A percentile compares a stretch with the other conserved stretches of the same genome.
Conservation (phyloP, 2,888 invertebrate species). For the Drosophila stalkeri region DNA sequence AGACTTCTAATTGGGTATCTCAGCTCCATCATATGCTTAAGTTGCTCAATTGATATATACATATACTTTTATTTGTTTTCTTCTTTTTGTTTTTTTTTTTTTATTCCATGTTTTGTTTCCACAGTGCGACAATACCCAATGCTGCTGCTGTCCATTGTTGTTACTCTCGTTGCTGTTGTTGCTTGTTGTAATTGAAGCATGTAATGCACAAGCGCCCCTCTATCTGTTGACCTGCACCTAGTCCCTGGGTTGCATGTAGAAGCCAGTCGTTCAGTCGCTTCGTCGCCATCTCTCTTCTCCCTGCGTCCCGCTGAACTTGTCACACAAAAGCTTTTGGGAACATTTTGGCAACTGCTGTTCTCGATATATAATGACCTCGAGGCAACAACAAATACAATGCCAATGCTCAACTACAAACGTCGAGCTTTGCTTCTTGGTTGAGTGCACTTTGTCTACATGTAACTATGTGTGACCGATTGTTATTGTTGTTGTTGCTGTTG, state of each 20-base stretch:
- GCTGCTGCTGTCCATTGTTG: slow-evolving; percentile 66
- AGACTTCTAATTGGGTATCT: slow-evolving; percentile 13
- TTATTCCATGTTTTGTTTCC: slow-evolving; percentile 45
- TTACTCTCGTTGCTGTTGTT: slow-evolving; percentile 42
- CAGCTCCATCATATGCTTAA: neutral
- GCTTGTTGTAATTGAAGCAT: slow-evolving; percentile 77
- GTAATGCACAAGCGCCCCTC: slow-evolving; percentile 71
- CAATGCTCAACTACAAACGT: slow-evolving; percentile 38
- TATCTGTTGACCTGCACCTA: slow-evolving; percentile 17
- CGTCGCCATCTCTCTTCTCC: too few species aligned
- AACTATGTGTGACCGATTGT: slow-evolving; percentile 75
- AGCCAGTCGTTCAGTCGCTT: neutral
- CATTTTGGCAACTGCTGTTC: slow-evolving; percentile 80
- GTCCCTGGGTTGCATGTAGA: slow-evolving; percentile 12
- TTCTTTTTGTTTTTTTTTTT: slow-evolving; percentile 6
- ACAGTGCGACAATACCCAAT: slow-evolving; percentile 65
- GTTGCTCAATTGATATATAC: slow-evolving; percentile 20
- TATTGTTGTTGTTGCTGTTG: slow-evolving; percentile 42
- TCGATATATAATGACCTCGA: slow-evolving; percentile 82
- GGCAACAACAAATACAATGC: slow-evolving; percentile 65
- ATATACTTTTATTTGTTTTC: slow-evolving; percentile 16
- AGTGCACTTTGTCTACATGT: slow-evolving; percentile 77
- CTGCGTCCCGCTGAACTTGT: slow-evolving; percentile 52
- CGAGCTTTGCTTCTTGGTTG: slow-evolving; percentile 68
- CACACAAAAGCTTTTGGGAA: slow-evolving; percentile 79